A percentile compares a stretch with the other conserved stretches of the same genome.
Evolutionary conservation across 2,888 invertebrate genomes (phyloP).

Genomic region (Syrphus vitripennis): DNA sequence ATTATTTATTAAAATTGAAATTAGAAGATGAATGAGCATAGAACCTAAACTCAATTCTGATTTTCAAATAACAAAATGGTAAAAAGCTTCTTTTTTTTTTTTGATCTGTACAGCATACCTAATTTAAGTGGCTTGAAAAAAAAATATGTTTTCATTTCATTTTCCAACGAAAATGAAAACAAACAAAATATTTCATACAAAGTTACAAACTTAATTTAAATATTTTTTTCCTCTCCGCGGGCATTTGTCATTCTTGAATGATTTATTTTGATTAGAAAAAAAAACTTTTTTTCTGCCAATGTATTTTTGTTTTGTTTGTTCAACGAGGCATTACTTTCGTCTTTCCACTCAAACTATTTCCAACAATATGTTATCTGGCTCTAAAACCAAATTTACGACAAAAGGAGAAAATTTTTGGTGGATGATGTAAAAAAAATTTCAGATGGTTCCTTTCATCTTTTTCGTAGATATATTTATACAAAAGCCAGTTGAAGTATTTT

Average conservation of each 20-base stretch:
- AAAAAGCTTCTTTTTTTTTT: no score
- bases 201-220: not conserved
- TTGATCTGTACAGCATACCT: no score
- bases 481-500: constrained; percentile 1
- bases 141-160: not conserved
- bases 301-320: not conserved
- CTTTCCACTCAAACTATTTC: not conserved
- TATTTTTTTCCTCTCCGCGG: not conserved
- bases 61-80: not conserved
- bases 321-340: not conserved
- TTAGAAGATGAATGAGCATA: no score
- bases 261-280: constrained; percentile 2
- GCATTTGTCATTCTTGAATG: not conserved
- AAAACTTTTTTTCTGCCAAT: not conserved
- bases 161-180: not conserved
- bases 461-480: constrained; percentile 12
- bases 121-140: no score
- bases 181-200: not conserved
- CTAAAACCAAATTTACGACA: not conserved
- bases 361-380: not conserved
- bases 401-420: not conserved
- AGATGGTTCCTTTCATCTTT: not conserved
- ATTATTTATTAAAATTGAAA: no score
- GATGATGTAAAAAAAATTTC: not conserved
- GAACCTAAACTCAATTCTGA: not conserved